Evolutionary conservation across 2,888 invertebrate genomes (phyloP).

Genomic region (Candidula unifasciata): DNA sequence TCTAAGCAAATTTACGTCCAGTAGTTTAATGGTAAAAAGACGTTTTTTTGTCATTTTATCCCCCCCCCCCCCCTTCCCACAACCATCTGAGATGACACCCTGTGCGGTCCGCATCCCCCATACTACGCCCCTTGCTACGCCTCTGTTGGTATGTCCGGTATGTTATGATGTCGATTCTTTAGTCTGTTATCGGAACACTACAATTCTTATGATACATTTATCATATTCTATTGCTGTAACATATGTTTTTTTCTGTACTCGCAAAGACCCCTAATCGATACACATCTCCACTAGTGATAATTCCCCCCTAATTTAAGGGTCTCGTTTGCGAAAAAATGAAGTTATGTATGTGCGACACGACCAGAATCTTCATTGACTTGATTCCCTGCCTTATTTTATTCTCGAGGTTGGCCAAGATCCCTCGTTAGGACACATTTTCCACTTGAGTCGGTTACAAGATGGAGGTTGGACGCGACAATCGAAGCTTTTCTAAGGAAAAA

Average conservation of each 20-base stretch:
- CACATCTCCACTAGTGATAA: conserved; percentile 36
- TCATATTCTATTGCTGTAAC: neutral
- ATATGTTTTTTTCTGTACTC: neutral
- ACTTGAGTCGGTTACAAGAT: conserved; percentile 49
- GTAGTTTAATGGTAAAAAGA: no score
- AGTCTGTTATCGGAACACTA: no score
- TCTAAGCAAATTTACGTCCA: no score
- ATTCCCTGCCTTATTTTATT: conserved; percentile 43
- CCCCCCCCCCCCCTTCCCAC: no score
- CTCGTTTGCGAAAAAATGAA: conserved; percentile 50
- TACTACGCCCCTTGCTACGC: neutral
- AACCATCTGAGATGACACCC: no score
- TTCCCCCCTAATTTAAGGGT: conserved; percentile 43
- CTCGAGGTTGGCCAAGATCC: conserved; percentile 27
- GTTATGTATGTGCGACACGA: conserved; percentile 48
- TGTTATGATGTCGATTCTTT: neutral
- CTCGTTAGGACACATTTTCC: conserved; percentile 50
- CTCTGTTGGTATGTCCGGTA: no score
- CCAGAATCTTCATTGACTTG: conserved; percentile 49
- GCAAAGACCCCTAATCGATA: conserved; percentile 3
- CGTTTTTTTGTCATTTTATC: no score
- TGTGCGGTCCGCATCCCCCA: neutral
- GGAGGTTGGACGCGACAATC: conserved; percentile 43
- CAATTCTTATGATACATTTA: neutral
- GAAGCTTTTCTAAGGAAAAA: conserved; percentile 15